Percentiles rank a stretch among this genome's conserved stretches.
phyloP scores from a whole-genome alignment of 2,797 vertebrate species.

The Alectoris magna region DNA sequence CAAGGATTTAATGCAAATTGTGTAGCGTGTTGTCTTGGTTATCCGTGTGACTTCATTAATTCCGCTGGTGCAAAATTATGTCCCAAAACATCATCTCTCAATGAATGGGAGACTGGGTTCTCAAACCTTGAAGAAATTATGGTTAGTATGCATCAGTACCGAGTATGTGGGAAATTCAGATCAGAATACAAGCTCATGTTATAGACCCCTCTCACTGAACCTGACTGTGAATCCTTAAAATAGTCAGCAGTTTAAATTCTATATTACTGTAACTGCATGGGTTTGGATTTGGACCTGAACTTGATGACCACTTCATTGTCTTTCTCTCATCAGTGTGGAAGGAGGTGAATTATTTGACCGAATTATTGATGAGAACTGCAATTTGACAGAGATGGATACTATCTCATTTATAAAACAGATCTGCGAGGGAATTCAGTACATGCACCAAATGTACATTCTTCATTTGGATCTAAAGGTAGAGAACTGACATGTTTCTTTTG shows the following conservation, averaged over 20 bases:
- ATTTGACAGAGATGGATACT: constrained; percentile 89
- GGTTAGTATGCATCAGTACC: neutral
- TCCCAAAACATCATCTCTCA: neutral
- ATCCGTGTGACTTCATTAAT: neutral
- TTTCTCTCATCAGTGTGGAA: constrained; percentile 84
- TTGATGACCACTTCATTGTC: neutral
- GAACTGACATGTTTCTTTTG: neutral
- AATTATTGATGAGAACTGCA: constrained; percentile 85
- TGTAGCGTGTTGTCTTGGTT: neutral
- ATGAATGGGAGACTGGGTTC: neutral
- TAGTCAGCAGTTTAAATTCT: neutral
- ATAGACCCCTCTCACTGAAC: neutral
- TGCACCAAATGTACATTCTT: constrained; percentile 98
- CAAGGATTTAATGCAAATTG: neutral
- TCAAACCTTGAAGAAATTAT: neutral
- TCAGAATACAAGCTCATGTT: neutral
- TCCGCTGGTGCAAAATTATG: neutral
- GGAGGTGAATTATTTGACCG: constrained; percentile 97
- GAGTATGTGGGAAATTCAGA: neutral
- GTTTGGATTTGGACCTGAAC: neutral
- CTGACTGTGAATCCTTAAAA: neutral
- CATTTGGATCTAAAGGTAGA: constrained; percentile 96
- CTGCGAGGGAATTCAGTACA: constrained; percentile 93
- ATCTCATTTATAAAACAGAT: constrained; percentile 93
- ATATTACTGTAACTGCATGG: neutral